Evolutionary conservation across 1,140 invertebrate species (phyloP).

Genomic region (Leptinotarsa undecemlineata): DNA sequence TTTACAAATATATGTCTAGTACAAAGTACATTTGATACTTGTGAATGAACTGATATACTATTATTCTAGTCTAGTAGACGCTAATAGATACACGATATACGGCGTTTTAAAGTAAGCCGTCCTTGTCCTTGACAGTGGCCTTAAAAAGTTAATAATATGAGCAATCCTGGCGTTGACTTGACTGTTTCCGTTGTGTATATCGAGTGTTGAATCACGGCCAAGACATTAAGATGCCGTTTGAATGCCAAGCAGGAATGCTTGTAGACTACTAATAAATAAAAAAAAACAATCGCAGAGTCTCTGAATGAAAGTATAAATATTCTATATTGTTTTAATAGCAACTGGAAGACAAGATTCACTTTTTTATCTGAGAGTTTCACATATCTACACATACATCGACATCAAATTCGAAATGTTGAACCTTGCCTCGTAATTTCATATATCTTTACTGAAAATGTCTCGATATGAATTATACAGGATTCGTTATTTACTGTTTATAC

Average conservation of each 20-base stretch:
- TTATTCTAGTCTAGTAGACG: not conserved
- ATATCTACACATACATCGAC: no score
- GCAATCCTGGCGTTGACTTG: not conserved
- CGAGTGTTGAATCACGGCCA: slow-evolving; percentile 4
- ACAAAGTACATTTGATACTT: not conserved
- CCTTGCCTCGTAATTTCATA: no score
- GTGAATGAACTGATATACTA: not conserved
- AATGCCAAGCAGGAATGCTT: not conserved
- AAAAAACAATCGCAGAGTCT: not conserved
- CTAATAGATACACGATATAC: not conserved
- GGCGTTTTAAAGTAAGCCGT: not conserved
- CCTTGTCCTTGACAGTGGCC: slow-evolving; percentile 4
- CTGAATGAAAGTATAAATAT: not conserved
- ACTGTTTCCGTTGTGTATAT: slow-evolving; percentile 1
- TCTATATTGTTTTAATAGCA: not conserved
- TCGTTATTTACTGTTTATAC: no score
- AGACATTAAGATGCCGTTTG: not conserved
- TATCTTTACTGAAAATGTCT: no score
- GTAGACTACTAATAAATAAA: not conserved
- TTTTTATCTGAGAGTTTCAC: no score
- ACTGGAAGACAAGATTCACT: not conserved
- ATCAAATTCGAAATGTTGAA: no score
- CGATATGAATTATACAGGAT: no score
- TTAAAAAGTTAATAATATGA: slow-evolving; percentile 1
- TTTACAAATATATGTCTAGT: not conserved